Base-by-base conservation (phyloP, 2,888 invertebrate species). In the Heliconius charithonia region DNA sequence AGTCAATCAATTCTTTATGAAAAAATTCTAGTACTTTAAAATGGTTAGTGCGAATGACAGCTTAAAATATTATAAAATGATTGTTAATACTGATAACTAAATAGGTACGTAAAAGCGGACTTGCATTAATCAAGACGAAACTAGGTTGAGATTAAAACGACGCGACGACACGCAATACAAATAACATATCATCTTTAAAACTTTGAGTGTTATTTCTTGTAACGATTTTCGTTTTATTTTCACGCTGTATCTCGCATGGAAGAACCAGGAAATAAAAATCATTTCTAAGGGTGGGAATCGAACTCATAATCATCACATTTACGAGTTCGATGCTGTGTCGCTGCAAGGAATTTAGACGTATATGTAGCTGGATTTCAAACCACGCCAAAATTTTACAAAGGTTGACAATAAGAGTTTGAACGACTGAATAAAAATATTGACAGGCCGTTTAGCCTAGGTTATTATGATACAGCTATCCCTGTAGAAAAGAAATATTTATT, bases 111-210 rank as follows among this genome's bases (percentile, higher is more conserved):
- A 66, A 66, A 65, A 25, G 29, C 10, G 22, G 65, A 32, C 19
- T 66, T 32, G 19, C 29, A 66, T 22, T 66, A 65, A 66, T 66
- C 29, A 66, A 66, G 9, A 32, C 65, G 19, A 9, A 66, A 66
- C 32, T 66, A 66, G 65, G 65, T 66, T 66, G 32, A 66, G 32
- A 32, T 66, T 66, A 66, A 29, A 65, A 29, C 65, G 32, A 29
- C 65, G 29, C 29, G 65, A 13, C 65, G 9, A 29, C 65, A 13
- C 16, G 65, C 65, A 19, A 29, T 65, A 29, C 29, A 29, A 66
- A 63, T 32, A 22, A 29, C 22, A 32, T 22, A 27, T 65, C 27
- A 62, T 63, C 51, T 51, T 51, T 19, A 6, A 6, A 63, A 13
- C 1, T 4, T 25, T 63, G 29, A 29, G 19, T 19, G 29, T 13